A percentile compares a stretch with the other conserved stretches of the same genome.
phyloP scores from a whole-genome alignment of 2,888 invertebrate genomes.

The Oxycera nigricornis region DNA sequence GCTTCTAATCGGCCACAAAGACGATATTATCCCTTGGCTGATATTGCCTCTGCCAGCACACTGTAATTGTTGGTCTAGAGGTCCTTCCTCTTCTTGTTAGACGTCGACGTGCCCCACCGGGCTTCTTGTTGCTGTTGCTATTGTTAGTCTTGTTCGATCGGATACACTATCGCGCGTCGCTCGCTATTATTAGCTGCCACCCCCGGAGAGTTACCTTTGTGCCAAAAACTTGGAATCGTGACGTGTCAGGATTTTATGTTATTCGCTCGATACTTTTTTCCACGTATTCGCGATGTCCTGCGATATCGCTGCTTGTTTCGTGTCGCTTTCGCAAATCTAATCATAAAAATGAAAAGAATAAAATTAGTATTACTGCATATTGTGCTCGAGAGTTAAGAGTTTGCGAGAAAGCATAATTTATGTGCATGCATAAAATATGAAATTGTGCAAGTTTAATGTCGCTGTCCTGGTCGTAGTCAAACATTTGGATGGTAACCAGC shows the following conservation, averaged over 20 bases:
- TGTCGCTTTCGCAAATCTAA: conserved; percentile 21
- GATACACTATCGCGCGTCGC: background rate
- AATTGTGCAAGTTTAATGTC: conserved; percentile 26
- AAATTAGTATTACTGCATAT: conserved; percentile 35
- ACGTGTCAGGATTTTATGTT: conserved; percentile 15
- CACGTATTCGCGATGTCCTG: background rate
- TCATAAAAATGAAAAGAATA: conserved; percentile 25
- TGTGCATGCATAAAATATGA: conserved; percentile 34
- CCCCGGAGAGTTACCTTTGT: background rate
- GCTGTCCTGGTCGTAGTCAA: background rate
- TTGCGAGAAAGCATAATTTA: conserved; percentile 26
- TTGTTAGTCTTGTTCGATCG: no score
- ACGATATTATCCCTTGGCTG: no score
- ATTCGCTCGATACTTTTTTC: background rate
- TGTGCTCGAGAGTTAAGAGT: conserved; percentile 6
- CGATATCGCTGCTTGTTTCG: conserved; percentile 22
- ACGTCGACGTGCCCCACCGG: background rate
- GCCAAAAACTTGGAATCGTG: background rate
- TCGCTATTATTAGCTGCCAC: background rate
- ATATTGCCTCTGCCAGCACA: no score
- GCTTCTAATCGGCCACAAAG: background rate
- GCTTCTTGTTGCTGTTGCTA: background rate
- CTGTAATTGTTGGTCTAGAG: no score
- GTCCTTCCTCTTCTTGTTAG: background rate
- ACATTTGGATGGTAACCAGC: background rate